Evolutionary conservation across 2,113 vertebrate species (phyloP).

Genomic region (Eonycteris spelaea): DNA sequence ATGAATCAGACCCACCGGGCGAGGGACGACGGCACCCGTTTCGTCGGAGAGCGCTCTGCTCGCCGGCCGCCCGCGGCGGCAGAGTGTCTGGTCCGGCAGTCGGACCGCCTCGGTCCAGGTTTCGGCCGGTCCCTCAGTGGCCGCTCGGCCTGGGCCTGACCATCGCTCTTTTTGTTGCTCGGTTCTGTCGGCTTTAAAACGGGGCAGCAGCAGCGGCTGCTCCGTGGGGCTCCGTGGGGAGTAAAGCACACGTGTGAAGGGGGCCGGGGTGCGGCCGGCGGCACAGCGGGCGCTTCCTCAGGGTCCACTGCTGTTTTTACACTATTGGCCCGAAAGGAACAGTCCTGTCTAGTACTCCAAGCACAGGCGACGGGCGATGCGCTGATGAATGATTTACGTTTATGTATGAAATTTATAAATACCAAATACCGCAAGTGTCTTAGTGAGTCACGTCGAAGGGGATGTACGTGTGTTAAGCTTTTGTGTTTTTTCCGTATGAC

Average conservation of each 20-base stretch:
- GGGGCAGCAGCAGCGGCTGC: neutral
- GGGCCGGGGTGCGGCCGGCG: rapidly evolving
- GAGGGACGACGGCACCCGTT: neutral
- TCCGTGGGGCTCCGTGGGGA: neutral
- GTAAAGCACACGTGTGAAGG: neutral
- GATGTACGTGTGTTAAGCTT: neutral
- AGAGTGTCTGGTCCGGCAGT: neutral
- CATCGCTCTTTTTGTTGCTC: neutral
- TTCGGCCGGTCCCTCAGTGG: neutral
- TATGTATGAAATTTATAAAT: neutral
- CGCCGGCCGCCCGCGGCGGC: neutral
- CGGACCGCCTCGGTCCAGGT: neutral
- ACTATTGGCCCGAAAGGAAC: neutral
- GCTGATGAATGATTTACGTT: neutral
- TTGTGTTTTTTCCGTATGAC: neutral
- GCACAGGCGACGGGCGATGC: neutral
- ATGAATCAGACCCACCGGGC: neutral
- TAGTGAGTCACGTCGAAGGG: neutral
- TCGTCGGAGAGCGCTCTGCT: neutral
- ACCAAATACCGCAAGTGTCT: neutral
- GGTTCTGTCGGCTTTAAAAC: neutral
- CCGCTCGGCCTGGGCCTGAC: neutral
- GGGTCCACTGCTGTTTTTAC: neutral
- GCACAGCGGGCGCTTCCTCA: neutral
- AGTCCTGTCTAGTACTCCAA: neutral